Conservation (phyloP, 2,888 invertebrate genomes). For the Tridacna crocea region DNA sequence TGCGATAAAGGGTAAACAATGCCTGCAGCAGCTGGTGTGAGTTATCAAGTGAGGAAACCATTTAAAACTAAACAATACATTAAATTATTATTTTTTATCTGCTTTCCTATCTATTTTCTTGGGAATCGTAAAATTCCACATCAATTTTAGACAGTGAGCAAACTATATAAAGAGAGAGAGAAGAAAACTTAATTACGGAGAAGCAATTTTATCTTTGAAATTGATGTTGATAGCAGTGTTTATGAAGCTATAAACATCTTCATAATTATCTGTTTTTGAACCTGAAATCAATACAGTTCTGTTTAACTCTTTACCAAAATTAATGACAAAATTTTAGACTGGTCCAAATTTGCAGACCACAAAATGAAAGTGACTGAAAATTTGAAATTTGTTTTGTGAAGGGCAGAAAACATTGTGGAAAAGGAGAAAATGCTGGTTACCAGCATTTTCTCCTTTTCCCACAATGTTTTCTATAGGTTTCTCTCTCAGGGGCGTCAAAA, state of each 20-base stretch:
- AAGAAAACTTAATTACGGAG: constrained; percentile 6
- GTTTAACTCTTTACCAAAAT: neutral
- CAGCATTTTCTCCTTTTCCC: neutral
- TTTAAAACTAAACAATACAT: too few species aligned
- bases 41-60: too few species aligned
- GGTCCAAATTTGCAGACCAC: neutral
- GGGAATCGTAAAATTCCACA: too few species aligned
- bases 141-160: too few species aligned
- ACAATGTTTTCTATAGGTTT: constrained; percentile 2
- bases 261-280: constrained; percentile 27
- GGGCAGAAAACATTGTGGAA: neutral
- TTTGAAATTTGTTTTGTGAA: neutral
- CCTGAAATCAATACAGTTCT: constrained; percentile 14
- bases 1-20: too few species aligned
- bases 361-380: neutral
- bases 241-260: constrained; percentile 21
- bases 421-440: neutral
- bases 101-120: too few species aligned
- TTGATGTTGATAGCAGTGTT: constrained; percentile 14
- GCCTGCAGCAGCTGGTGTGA: too few species aligned
- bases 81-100: too few species aligned
- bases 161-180: too few species aligned
- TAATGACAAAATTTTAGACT: too few species aligned
- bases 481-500: too few species aligned
- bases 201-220: constrained; percentile 4